phyloP scores from a whole-genome alignment of 2,797 vertebrate genomes.

The Rhodeus uyekii region DNA sequence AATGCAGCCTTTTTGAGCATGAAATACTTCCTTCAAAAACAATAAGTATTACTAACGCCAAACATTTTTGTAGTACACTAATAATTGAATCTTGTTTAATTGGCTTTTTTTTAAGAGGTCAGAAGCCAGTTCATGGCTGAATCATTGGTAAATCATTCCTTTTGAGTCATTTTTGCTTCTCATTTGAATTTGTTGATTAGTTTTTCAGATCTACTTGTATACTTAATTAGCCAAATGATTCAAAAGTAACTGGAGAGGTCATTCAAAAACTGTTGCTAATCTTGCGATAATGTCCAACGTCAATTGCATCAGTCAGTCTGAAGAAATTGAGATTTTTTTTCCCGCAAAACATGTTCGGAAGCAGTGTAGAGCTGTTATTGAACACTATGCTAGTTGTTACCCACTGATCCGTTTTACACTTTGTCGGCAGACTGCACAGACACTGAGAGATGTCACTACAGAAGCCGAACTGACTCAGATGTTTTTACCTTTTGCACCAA shows the following conservation, averaged over 20 bases:
- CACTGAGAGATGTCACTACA: conserved; percentile 35
- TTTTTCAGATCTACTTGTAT: not conserved
- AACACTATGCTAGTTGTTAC: conserved; percentile 19
- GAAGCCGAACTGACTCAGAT: conserved; percentile 24
- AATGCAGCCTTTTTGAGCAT: not conserved
- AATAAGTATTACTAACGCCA: not conserved
- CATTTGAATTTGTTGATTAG: not conserved
- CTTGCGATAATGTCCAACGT: not conserved
- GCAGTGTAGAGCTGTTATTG: not conserved
- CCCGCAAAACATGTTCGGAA: conserved; percentile 8
- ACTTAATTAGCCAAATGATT: not conserved
- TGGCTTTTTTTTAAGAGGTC: not conserved
- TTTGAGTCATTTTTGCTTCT: not conserved
- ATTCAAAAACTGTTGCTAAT: not conserved
- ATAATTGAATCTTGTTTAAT: not conserved
- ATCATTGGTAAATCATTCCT: not conserved
- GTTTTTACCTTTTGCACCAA: conserved; percentile 34
- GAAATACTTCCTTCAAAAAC: not conserved
- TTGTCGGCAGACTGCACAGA: conserved; percentile 7
- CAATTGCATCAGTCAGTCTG: conserved; percentile 3
- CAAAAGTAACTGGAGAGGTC: not conserved
- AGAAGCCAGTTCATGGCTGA: not conserved
- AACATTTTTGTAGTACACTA: not conserved
- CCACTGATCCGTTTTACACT: conserved; percentile 21
- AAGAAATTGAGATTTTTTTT: conserved; percentile 1